Percentiles rank a stretch among this genome's conserved stretches.
Evolutionary conservation across 2,113 vertebrate species (phyloP).

Genomic region (Cyphomyrus plagiostoma): DNA sequence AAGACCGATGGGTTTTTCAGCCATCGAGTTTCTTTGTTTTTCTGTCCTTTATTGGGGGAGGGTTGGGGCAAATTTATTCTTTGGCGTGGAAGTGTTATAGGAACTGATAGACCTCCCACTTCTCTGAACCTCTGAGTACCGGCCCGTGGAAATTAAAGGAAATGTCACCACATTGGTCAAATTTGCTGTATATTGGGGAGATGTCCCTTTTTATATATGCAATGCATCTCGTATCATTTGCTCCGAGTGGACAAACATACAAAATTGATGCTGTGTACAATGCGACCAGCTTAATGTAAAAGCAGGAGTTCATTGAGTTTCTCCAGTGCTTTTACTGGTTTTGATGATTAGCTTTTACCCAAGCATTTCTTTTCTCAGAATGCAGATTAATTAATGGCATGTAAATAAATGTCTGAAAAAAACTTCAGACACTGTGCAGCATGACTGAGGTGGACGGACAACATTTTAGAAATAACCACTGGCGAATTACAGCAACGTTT

Average conservation of each 20-base stretch:
- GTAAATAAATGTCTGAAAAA: background rate
- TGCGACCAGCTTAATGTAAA: conserved; percentile 25
- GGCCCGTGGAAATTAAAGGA: conserved; percentile 37
- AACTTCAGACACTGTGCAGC: background rate
- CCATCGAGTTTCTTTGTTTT: background rate
- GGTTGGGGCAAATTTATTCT: conserved; percentile 3
- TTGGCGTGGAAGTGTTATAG: background rate
- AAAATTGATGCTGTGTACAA: conserved; percentile 24
- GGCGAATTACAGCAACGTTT: too few relatives aligned
- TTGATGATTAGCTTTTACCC: conserved; percentile 25
- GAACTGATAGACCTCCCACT: background rate
- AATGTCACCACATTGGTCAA: conserved; percentile 40
- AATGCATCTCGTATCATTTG: conserved; percentile 15
- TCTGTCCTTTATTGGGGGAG: background rate
- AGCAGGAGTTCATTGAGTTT: conserved; percentile 20
- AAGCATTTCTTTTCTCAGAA: background rate
- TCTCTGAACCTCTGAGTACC: conserved; percentile 28
- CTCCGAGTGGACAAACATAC: conserved; percentile 16
- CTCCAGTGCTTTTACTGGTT: conserved; percentile 15
- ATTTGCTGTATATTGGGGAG: conserved; percentile 28
- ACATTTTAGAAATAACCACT: background rate
- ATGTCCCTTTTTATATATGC: conserved; percentile 1
- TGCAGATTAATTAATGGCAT: conserved; percentile 16
- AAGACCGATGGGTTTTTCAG: background rate
- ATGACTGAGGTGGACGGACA: background rate